These are phyloP conservation scores for Myxocyprinus asiaticus DNA, from an alignment of 2,113 vertebrate genomes.

Conservation along the genomic window DNA sequence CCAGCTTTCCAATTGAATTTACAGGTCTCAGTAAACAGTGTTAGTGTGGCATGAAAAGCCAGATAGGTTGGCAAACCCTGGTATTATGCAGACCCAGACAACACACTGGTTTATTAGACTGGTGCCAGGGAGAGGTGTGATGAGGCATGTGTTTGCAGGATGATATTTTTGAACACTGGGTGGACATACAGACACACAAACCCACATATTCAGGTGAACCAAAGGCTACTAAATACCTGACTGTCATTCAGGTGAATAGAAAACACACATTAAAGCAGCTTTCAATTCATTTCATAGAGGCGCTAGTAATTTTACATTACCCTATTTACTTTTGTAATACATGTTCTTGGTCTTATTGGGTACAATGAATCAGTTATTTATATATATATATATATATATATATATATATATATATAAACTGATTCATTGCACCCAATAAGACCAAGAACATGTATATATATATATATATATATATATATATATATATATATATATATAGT, in stretches of 20 bases:
- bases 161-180: slow-evolving; percentile 4
- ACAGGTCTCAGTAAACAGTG: slow-evolving; percentile 8
- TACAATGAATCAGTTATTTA: no score
- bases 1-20: background rate
- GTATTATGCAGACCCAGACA: slow-evolving; percentile 32
- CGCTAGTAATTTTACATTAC: no score
- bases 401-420: no score
- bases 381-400: no score
- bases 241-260: background rate
- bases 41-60: slow-evolving; percentile 34
- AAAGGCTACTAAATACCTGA: background rate
- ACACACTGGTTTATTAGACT: slow-evolving; percentile 34
- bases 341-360: no score
- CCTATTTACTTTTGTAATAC: no score
- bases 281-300: no score
- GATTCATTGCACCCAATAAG: no score
- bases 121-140: slow-evolving; percentile 26
- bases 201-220: slow-evolving; percentile 34
- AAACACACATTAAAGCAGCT: no score
- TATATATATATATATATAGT: no score
- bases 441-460: no score
- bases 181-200: slow-evolving; percentile 18
- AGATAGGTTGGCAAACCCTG: slow-evolving; percentile 26
- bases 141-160: background rate
- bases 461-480: no score